Evolutionary conservation across 2,113 vertebrate species (phyloP), one percentile per base, ranked within the genome.

Genomic region (Oreamnos americanus): DNA sequence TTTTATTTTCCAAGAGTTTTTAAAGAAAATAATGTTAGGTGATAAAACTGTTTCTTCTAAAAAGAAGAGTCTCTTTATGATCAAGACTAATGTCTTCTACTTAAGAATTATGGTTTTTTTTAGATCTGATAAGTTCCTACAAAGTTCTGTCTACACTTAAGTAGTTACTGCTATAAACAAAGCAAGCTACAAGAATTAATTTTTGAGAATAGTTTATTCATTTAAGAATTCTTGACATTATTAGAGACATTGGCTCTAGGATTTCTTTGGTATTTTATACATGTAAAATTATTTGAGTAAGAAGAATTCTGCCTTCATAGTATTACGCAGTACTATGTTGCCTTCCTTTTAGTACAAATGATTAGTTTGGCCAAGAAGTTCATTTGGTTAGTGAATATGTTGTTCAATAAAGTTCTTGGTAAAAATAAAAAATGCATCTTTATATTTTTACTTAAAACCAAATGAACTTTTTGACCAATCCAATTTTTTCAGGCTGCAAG

Each of bases 161-260:
- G 60, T 36, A 89, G 23, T 82, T 67, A 49, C 19, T 43, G 2
- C 15, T 53, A 49, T 71, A 95, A 90, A 76, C 30, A 83, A 97
- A 96, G 57, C 21, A 94, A 7, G 11, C 92, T 28, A 39, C 7
- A 43, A 51, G 45, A 83, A 86, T 78, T 93, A 90, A 90, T 43
- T 91, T 97, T 97, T 74, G 81, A 90, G 53, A 93, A 58, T 25
- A n/a, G 25, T 30, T 58, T 82, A 45, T 76, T 95, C 53, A 91
- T 55, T 94, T 96, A 91, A 96, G 25, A 95, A 93, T 88, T 93
- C 25, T 86, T 96, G 51, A 74, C 13, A 62, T 62, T 39, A 58
- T 91, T 74, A 93, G 86, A 78, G 25, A 94, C 36, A 49, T 17
- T 90, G 7, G 7, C 33, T 90, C 2, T 60, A 71, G 26, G 4